Conservation (phyloP, 2,113 vertebrate genomes). For the Lamprologus callipterus region DNA sequence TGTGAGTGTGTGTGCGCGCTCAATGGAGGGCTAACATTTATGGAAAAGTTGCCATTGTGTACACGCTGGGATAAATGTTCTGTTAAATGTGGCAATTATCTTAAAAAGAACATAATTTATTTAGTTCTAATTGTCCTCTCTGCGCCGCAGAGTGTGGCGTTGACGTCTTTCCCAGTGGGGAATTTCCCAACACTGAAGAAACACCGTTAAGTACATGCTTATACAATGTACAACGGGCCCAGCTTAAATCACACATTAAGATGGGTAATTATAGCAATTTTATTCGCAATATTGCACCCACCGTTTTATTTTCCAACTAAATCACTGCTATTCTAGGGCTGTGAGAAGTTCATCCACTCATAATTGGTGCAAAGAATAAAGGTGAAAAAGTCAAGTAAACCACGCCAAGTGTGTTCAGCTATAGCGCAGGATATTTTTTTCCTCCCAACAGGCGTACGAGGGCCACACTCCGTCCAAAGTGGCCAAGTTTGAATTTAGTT, state of each 20-base stretch:
- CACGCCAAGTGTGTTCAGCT: constrained; percentile 20
- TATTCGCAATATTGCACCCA: not conserved
- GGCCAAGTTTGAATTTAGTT: not conserved
- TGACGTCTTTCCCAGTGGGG: constrained; percentile 27
- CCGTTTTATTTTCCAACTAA: not conserved
- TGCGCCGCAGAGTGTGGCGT: not conserved
- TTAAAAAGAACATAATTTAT: not conserved
- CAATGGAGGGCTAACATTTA: constrained; percentile 10
- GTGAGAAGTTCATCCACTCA: not conserved
- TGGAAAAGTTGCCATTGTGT: constrained; percentile 31
- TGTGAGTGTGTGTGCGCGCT: not conserved
- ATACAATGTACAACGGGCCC: not conserved
- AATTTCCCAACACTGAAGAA: constrained; percentile 31
- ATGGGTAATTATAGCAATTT: constrained; percentile 23
- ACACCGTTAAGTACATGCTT: not conserved
- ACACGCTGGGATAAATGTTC: not conserved
- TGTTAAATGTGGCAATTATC: constrained; percentile 24
- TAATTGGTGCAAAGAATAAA: not conserved
- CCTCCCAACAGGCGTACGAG: not conserved
- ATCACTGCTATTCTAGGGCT: not conserved
- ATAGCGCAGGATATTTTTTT: not conserved
- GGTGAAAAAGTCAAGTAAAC: not conserved
- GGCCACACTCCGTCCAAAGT: not conserved
- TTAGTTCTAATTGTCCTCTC: constrained; percentile 1
- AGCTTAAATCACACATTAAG: constrained; percentile 14